Evolutionary conservation across 2,888 invertebrate species (phyloP).

Genomic region (Phorcus lineatus): DNA sequence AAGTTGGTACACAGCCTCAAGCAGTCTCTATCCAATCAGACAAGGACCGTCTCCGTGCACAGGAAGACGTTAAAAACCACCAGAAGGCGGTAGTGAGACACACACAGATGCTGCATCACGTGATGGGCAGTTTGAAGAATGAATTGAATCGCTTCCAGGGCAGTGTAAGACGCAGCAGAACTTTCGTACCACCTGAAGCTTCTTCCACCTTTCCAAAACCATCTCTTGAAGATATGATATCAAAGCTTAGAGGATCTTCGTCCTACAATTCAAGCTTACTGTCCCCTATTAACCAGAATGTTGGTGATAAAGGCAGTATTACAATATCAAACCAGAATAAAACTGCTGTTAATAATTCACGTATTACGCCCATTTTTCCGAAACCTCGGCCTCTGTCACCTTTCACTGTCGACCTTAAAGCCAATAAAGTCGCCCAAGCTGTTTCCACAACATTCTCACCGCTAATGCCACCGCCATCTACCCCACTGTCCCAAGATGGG

Average conservation of each 20-base stretch:
- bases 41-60: background rate
- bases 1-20: no score
- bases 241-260: no score
- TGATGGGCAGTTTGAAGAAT: background rate
- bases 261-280: no score
- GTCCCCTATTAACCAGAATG: no score
- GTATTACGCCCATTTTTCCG: no score
- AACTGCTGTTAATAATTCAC: no score
- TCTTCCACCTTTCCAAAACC: background rate
- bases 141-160: background rate
- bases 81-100: background rate
- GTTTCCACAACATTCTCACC: background rate
- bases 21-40: no score
- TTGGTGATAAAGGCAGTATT: no score
- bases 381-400: no score
- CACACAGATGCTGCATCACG: slow-evolving; percentile 7
- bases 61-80: background rate
- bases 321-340: no score
- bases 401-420: no score
- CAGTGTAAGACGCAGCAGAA: background rate
- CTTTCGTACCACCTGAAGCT: background rate
- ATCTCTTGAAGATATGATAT: background rate
- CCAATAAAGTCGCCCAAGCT: background rate
- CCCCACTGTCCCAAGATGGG: background rate
- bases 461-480: background rate